Evolutionary conservation across 37 sponge, comb jelly and placozoan species (phyloP).

Genomic region (Trichoplax adhaerens): DNA sequence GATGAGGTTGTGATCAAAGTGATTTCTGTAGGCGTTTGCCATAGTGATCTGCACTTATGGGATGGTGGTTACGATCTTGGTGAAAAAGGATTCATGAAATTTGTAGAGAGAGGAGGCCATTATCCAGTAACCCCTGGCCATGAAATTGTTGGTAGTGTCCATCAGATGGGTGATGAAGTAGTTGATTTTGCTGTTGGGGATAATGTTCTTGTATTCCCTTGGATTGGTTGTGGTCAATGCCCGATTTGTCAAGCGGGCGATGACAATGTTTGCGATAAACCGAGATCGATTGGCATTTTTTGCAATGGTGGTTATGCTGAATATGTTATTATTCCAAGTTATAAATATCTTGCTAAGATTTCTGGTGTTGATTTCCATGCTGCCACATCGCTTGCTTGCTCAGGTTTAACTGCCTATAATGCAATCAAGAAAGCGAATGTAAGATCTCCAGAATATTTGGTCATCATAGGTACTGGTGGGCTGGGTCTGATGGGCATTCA

Average conservation of each 20-base stretch:
- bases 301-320: slow-evolving; percentile 41
- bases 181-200: slow-evolving; percentile 11
- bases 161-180: slow-evolving; percentile 5
- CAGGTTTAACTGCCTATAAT: slow-evolving; percentile 18
- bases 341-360: slow-evolving; percentile 5
- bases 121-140: slow-evolving; percentile 33
- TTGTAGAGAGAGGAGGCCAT: too few relatives aligned
- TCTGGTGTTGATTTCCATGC: slow-evolving; percentile 6
- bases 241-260: slow-evolving; percentile 13
- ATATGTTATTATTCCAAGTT: slow-evolving; percentile 13
- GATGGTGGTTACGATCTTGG: too few relatives aligned
- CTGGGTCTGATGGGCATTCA: neutral
- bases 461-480: slow-evolving; percentile 28
- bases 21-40: too few relatives aligned
- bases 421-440: slow-evolving; percentile 9
- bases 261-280: slow-evolving; percentile 5
- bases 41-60: too few relatives aligned
- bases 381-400: slow-evolving; percentile 17
- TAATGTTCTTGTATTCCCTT: slow-evolving; percentile 21
- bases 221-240: slow-evolving; percentile 27
- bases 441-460: neutral
- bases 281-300: neutral
- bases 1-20: too few relatives aligned
- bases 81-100: too few relatives aligned
- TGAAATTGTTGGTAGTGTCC: slow-evolving; percentile 24